These are phyloP conservation scores for Panorpa germanica DNA, from an alignment of 2,888 invertebrate genomes.

Conservation along the genomic window DNA sequence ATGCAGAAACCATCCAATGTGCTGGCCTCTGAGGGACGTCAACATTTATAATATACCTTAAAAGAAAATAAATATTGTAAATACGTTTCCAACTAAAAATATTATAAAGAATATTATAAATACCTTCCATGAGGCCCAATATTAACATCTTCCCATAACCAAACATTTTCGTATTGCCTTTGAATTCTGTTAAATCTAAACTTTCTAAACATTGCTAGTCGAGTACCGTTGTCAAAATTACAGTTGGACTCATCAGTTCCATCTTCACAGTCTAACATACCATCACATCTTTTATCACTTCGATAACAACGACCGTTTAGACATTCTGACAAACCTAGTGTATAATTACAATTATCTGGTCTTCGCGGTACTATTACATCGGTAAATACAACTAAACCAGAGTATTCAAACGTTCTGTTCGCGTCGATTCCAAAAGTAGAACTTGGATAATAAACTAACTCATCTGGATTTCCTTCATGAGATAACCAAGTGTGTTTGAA, in stretches of 20 bases:
- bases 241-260: conserved; percentile 74
- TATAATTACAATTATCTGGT: conserved; percentile 46
- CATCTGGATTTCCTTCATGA: conserved; percentile 69
- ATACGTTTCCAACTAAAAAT: too few relatives aligned
- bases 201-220: conserved; percentile 55
- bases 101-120: too few relatives aligned
- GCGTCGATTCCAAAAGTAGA: conserved; percentile 86
- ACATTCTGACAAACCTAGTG: conserved; percentile 60
- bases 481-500: conserved; percentile 69
- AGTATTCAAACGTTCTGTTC: conserved; percentile 81
- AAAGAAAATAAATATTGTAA: too few relatives aligned
- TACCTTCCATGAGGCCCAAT: conserved; percentile 81
- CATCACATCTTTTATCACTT: conserved; percentile 59
- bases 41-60: conserved; percentile 68
- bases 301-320: conserved; percentile 66
- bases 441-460: conserved; percentile 71
- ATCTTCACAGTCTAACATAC: conserved; percentile 57
- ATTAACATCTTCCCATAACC: conserved; percentile 90
- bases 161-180: conserved; percentile 83
- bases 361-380: conserved; percentile 64
- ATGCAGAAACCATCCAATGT: conserved; percentile 85
- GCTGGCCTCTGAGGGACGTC: conserved; percentile 72
- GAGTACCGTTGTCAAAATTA: conserved; percentile 40
- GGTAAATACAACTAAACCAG: conserved; percentile 77
- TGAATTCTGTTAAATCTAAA: conserved; percentile 75